Evolutionary conservation across 2,797 vertebrate genomes (phyloP).

Genomic region (Onychomys torridus): DNA sequence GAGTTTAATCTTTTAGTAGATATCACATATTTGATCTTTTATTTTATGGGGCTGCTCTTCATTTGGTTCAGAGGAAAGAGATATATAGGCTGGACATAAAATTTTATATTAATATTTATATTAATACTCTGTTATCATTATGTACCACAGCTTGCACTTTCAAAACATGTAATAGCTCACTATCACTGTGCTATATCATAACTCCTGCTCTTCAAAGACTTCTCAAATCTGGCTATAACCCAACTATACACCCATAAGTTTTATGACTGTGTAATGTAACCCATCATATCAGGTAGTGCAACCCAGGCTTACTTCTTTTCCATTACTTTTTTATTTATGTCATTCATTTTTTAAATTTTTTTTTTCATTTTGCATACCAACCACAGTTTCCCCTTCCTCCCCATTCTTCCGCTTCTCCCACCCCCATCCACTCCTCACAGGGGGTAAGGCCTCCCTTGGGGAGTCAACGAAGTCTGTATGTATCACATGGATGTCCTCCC

Average conservation of each 20-base stretch:
- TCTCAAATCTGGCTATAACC: constrained; percentile 37
- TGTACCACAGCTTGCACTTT: constrained; percentile 2
- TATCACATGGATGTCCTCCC: neutral
- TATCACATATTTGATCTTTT: constrained; percentile 47
- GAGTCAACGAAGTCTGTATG: too few relatives aligned
- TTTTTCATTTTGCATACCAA: too few relatives aligned
- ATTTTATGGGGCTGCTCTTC: constrained; percentile 42
- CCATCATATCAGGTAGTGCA: neutral
- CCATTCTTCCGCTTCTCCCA: too few relatives aligned
- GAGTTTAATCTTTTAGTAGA: constrained; percentile 27
- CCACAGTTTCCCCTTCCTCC: too few relatives aligned
- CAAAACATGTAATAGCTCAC: constrained; percentile 30
- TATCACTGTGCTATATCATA: neutral
- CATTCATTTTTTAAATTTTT: neutral
- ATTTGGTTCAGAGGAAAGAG: constrained; percentile 46
- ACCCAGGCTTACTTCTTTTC: neutral
- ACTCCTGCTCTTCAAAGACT: constrained; percentile 31
- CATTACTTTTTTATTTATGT: constrained; percentile 37
- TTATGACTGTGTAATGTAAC: neutral
- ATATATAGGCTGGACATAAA: constrained; percentile 25
- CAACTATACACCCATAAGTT: neutral
- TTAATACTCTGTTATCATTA: constrained; percentile 30
- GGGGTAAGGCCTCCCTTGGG: too few relatives aligned
- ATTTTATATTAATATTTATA: constrained; percentile 45
- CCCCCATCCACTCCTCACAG: too few relatives aligned